These are phyloP conservation scores for Decapterus maruadsi DNA, from an alignment of 2,797 vertebrate genomes.

Conservation along the genomic window DNA sequence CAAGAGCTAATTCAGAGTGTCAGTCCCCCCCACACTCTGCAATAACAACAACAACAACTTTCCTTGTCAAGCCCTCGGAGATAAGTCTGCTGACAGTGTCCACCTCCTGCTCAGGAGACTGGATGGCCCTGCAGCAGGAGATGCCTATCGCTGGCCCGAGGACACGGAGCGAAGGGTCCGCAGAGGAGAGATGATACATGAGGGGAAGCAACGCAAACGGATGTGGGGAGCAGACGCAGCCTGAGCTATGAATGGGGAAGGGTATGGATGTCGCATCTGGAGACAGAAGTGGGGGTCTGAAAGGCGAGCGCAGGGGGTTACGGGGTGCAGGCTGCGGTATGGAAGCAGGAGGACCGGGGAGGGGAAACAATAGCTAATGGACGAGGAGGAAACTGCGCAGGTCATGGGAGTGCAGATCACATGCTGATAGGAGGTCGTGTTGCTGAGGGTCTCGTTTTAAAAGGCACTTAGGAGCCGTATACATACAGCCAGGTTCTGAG, in stretches of 20 bases:
- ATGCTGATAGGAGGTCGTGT: constrained; percentile 61
- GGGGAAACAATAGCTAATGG: constrained; percentile 81
- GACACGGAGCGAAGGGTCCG: constrained; percentile 42
- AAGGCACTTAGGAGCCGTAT: constrained; percentile 42
- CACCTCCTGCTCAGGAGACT: constrained; percentile 28
- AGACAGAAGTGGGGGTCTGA: constrained; percentile 29
- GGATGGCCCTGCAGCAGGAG: constrained; percentile 44
- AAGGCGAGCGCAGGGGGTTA: constrained; percentile 32
- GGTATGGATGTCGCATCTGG: constrained; percentile 33
- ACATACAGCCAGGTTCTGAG: constrained; percentile 28
- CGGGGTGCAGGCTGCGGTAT: constrained; percentile 52
- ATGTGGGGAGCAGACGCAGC: constrained; percentile 27
- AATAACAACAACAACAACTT: constrained; percentile 65
- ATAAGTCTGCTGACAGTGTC: constrained; percentile 44
- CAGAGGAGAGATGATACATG: constrained; percentile 34
- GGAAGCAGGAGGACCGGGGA: constrained; percentile 54
- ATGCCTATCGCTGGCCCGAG: constrained; percentile 41
- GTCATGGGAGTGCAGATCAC: constrained; percentile 72
- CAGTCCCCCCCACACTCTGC: constrained; percentile 33
- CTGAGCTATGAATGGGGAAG: constrained; percentile 27
- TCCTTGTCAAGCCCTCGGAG: constrained; percentile 33
- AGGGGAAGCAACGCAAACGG: background rate
- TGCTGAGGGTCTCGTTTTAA: constrained; percentile 56
- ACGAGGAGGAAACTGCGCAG: constrained; percentile 73
- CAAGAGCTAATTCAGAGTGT: constrained; percentile 56